Base-by-base conservation (phyloP, 2,888 invertebrate species). In the Pachydiplax longipennis region DNA sequence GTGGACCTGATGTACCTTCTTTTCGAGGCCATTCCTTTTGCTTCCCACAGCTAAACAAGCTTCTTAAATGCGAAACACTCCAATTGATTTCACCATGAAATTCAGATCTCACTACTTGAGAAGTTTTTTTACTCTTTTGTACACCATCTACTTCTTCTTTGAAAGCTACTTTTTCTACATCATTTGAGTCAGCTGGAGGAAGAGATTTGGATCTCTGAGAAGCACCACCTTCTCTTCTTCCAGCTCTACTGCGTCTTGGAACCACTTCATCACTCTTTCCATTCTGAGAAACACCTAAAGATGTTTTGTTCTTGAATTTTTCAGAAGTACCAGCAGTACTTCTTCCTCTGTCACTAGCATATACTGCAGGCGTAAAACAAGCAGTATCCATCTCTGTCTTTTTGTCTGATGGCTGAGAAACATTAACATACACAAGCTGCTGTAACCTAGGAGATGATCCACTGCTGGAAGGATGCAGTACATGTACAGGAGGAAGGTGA, bases 401-500 rank as follows among this genome's bases (percentile, higher is more conserved):
- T 80, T 92, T 91, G 37, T 91, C 91, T 44, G 91, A 91, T n/a
- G 91, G 91, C 37, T 91, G 91, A 91, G 91, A 91, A 37, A 58
- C 90, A 65, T 91, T 90, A 58, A 58, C 18, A 31, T 58, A 58
- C 31, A 31, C 1, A 15, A 90, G 73, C 73, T 73, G 73, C 73
- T 73, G 73, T 44, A 37, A 91, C 65, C n/a, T 91, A 91, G 80
- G 91, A 91, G 13, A 90, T 91, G 48, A 91, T 91, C 1, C 91
- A 91, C 91, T 90, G 3, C 91, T 90, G 37, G 91, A 91, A n/a
- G 37, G 91, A 80, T 91, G 91, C 25, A 95, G 95, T 92, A 96
- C 95, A 92, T 96, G 96, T 44, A 96, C 96, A 0, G 96, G 96
- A 91, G 96, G 96, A 92, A 96, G 94, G 92, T 96, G 96, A 93